Evolutionary conservation across 2,888 invertebrate species (phyloP), one percentile per base, ranked within the genome.

Genomic region (Pomacea canaliculata): DNA sequence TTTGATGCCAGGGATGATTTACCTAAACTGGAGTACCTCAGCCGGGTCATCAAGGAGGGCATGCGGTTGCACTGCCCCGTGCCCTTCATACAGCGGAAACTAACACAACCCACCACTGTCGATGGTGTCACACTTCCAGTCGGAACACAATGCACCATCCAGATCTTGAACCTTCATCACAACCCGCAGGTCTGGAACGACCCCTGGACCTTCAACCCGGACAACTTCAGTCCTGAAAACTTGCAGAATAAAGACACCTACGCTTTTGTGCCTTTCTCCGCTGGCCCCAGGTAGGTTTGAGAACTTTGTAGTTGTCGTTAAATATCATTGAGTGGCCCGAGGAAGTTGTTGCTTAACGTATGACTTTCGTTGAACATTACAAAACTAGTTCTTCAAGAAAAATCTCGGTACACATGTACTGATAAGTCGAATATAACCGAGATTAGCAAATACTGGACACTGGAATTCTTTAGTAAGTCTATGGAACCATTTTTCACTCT

Each of bases 41-140:
- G 85, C 13, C 76, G 82, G 76, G 87, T 85, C 72, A 86, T 88
- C 49, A 88, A 88, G 74, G 89, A 89, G 78, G 83, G 85, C 9
- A 81, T 88, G 82, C 81, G 89, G 12, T 51, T 84, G 9, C 84
- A 87, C 69, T 78, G 82, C 51, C 85, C 89, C 3, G 88, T 89
- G 7, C 86, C 87, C 0, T 79, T 86, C 59, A 84, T 88, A 37
- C 83, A 84, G 66, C 79, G 89, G 74, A 79, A 83, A 62, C 73
- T 85, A 49, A 84, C 84, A 2, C 83, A 83, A 46, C 85, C 85
- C 46, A 76, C 86, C 27, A 78, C 74, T 7, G 77, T 89, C 19
- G 85, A 88, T 70, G 88, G 86, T 8, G 76, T 79, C 60, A 77
- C 74, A 13, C 56, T 85, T 9, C 88, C 87, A 10, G 73, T 78